Evolutionary conservation across 2,888 invertebrate species (phyloP).

Genomic region (Bellardia pandia): DNA sequence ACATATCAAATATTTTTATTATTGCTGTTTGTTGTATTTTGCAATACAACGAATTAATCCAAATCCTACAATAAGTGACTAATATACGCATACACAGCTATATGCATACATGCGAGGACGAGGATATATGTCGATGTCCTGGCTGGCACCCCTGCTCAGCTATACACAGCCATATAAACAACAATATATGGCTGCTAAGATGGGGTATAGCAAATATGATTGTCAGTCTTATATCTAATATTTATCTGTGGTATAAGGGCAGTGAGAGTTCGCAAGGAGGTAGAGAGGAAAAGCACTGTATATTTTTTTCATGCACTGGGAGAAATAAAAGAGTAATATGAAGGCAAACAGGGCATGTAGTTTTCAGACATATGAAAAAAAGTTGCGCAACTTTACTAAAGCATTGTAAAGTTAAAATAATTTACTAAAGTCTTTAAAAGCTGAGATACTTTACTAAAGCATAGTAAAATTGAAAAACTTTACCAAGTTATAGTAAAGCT

Average conservation of each 20-base stretch:
- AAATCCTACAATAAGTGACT: constrained; percentile 44
- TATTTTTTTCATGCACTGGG: background rate
- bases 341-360: too few species aligned
- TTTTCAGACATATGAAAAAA: too few species aligned
- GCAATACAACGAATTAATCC: constrained; percentile 56
- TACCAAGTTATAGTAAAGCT: too few species aligned
- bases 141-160: background rate
- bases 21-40: constrained; percentile 22
- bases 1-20: constrained; percentile 36
- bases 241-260: constrained; percentile 11
- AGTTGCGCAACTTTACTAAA: too few species aligned
- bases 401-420: too few species aligned
- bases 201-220: constrained; percentile 11
- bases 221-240: constrained; percentile 31
- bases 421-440: too few species aligned
- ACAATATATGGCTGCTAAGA: background rate
- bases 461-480: too few species aligned
- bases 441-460: too few species aligned
- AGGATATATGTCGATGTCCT: background rate
- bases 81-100: background rate
- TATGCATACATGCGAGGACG: background rate
- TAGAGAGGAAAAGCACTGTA: background rate
- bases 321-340: background rate
- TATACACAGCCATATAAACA: background rate
- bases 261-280: background rate